Base-by-base conservation (phyloP, 2,797 vertebrate genomes). In the Phyllotis vaccarum region DNA sequence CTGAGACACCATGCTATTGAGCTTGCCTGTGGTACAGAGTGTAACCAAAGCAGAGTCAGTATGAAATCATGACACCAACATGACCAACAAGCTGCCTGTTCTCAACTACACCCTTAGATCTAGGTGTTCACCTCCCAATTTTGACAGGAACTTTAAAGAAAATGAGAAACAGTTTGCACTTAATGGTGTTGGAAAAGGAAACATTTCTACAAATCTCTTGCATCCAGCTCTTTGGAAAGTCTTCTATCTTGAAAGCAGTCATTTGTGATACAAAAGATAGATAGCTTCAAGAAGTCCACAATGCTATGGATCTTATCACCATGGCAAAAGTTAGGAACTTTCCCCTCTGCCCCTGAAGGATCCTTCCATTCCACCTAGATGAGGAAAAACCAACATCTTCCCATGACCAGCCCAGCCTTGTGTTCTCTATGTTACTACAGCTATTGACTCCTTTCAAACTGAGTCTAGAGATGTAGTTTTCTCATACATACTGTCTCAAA, bases 1-100 rank as follows among this genome's bases (percentile, higher is more conserved):
- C 85, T 85, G 85, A 86, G 96, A 95, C 79, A 66, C 92, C 78
- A 21, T 68, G 92, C 78, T 62, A 43, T 86, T 88, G 88, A 96
- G 37, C 80, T 87, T 75, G 68, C 34, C 90, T 46, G 64, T n/a
- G 58, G 88, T 40, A 12, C 68, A 62, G 74, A 17, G 76, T 90
- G 46, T 93, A 56, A 62, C 78, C 90, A 54, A 76, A 89, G 91
- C 56, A 40, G 60, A 70, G n/a, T 27, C 81, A 29, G 46, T 7
- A 12, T 31, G 76, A 66, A 62, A 52, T 19, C 16, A 17, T 29
- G 81, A 66, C 46, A 34, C 14, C 29, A 52, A 93, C 24, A 17
- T 13, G 19, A 34, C 9, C 29, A 52, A 93, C 24, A 13, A 8
- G 19, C 76, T 85, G 58, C 19, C 56, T 83, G 37, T 54, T 91